Conservation (phyloP, 2,113 vertebrate species). For the Rhagologus leucostigma region DNA sequence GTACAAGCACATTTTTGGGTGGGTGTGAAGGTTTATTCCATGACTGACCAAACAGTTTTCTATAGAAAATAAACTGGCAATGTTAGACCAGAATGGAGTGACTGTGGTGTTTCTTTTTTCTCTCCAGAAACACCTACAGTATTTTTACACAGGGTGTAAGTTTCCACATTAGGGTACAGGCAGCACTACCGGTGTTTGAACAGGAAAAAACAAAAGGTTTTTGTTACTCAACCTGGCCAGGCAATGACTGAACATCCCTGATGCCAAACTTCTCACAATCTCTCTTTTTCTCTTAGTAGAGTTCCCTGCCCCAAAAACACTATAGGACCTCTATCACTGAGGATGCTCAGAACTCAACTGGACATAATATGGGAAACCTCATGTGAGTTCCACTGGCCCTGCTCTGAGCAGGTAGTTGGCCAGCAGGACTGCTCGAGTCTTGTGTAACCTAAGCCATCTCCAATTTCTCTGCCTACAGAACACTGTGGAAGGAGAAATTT, state of each 20-base stretch:
- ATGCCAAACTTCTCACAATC: background rate
- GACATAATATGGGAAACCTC: background rate
- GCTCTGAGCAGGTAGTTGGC: background rate
- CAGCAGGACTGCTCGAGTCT: background rate
- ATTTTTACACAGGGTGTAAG: background rate
- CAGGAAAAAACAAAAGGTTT: background rate
- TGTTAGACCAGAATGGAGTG: background rate
- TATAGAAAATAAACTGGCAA: background rate
- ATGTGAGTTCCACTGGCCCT: background rate
- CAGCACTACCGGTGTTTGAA: background rate
- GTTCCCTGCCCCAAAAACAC: background rate
- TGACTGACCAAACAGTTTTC: background rate
- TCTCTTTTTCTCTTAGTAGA: background rate
- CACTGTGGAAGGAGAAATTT: background rate
- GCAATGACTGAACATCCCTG: background rate
- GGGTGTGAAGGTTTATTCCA: background rate
- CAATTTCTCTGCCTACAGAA: background rate
- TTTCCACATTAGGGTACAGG: background rate
- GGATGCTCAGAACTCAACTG: background rate
- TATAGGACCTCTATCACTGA: accelerated
- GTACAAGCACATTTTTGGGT: background rate
- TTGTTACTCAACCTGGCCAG: background rate
- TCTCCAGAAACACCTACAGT: background rate
- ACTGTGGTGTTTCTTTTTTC: background rate
- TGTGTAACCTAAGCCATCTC: background rate